Base-by-base conservation (phyloP, 2,888 invertebrate genomes). In the Lobophora halterata region DNA sequence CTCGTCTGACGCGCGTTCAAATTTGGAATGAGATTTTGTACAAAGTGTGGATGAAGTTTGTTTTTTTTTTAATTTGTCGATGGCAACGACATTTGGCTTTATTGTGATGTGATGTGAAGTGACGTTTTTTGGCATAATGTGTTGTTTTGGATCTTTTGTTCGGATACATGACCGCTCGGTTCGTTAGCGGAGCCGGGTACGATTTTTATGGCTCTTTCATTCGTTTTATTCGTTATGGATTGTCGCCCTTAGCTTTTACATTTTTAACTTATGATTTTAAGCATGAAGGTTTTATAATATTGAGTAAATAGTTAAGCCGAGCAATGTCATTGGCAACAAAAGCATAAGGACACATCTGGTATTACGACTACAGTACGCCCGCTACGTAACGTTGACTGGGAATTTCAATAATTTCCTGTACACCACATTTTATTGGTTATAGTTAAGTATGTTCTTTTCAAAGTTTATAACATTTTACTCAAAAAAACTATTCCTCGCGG, bases 61-160 rank as follows among this genome's bases (percentile, higher is more conserved):
- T 62, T 54, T 49, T 54, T 58, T 56, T 49, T 41, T 46, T 30
- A 25, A 39, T 33, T 43, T 35, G 6, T 17, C 27, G 32, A 35
- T 56, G 61, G 58, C 59, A 60, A 61, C 60, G 60, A 62, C 54
- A 55, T 55, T 51, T 54, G 56, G 52, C 33, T 53, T 49, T 55
- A 48, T 49, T 58, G 59, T 36, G 38, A 49, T 51, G 52, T 55
- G 55, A 52, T 61, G 64, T 56, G 41, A 46, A 52, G 70, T 73
- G 65, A 59, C 60, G 71, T 59, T 66, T 56, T n/a, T 65, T 71
- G 70, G 73, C 63, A 60, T 49, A 52, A 62, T 60, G 61, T 62
- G 57, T 54, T 49, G 35, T 57, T 60, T 61, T 59, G 69, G 71
- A 71, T 64, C 62, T 68, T 70, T 69, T 69, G 66, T 71, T 58